Evolutionary conservation across 2,797 vertebrate genomes (phyloP).

Genomic region (Poecilia wingei): DNA sequence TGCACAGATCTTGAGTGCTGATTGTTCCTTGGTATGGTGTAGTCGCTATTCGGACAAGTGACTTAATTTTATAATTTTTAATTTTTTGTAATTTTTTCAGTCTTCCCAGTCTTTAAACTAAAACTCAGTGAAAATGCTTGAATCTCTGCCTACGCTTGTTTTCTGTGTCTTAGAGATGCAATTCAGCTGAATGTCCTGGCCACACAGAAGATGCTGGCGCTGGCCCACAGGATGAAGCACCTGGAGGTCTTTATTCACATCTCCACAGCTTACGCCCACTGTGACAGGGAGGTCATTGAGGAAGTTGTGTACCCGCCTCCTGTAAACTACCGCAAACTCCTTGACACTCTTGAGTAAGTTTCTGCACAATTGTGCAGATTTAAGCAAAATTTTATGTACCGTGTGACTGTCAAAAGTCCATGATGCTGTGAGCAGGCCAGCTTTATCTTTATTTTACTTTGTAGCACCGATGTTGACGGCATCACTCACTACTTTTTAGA

Average conservation of each 20-base stretch:
- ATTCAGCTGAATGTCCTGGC: slow-evolving; percentile 96
- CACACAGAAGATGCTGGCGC: slow-evolving; percentile 88
- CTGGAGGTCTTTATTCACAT: slow-evolving; percentile 94
- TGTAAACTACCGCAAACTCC: slow-evolving; percentile 93
- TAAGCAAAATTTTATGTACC: slow-evolving; percentile 11
- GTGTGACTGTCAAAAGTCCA: slow-evolving; percentile 28
- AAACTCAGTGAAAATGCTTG: neutral
- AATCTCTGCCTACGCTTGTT: neutral
- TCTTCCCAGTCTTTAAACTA: neutral
- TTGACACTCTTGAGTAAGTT: slow-evolving; percentile 93
- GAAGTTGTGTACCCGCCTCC: slow-evolving; percentile 93
- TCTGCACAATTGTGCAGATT: neutral
- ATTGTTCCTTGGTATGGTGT: neutral
- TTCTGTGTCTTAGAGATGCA: slow-evolving; percentile 84
- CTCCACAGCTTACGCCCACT: slow-evolving; percentile 96
- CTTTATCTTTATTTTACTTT: slow-evolving; percentile 10
- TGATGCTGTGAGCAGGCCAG: slow-evolving; percentile 6
- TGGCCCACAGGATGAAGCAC: slow-evolving; percentile 91
- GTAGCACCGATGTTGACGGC: neutral
- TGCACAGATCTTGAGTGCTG: neutral
- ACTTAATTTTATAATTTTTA: neutral
- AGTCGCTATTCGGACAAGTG: neutral
- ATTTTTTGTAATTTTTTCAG: neutral
- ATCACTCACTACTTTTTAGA: neutral
- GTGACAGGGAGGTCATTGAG: slow-evolving; percentile 93